Evolutionary conservation across 2,113 vertebrate species (phyloP).

Genomic region (Sinocyclocheilus grahami): DNA sequence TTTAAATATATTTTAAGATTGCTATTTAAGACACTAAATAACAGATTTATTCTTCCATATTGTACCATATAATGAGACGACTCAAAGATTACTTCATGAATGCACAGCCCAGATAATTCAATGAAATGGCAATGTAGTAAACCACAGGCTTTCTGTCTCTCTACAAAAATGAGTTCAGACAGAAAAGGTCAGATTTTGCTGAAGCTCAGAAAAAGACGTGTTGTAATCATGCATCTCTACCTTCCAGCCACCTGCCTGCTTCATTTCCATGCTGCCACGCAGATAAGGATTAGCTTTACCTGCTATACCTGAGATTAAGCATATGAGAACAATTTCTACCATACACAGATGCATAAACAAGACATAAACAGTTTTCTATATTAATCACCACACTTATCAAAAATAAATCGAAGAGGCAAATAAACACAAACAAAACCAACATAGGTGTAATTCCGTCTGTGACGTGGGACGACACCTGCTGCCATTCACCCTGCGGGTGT

Average conservation of each 20-base stretch:
- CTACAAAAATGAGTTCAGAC: neutral
- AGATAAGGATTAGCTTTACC: slow-evolving; percentile 14
- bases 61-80: neutral
- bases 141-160: neutral
- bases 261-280: slow-evolving; percentile 5
- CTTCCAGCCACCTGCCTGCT: slow-evolving; percentile 18
- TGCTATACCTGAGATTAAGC: slow-evolving; percentile 1
- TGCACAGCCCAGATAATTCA: neutral
- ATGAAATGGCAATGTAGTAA: slow-evolving; percentile 1
- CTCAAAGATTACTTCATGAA: neutral
- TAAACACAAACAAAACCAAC: neutral
- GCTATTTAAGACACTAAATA: neutral
- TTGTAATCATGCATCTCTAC: slow-evolving; percentile 7
- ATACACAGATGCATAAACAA: neutral
- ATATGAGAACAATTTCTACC: neutral
- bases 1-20: no score
- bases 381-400: neutral
- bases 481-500: slow-evolving; percentile 31
- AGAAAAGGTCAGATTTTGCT: slow-evolving; percentile 26
- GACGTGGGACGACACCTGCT: neutral
- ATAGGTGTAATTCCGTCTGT: neutral
- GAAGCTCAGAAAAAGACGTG: neutral
- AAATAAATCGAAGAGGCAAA: neutral
- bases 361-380: neutral
- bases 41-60: no score